phyloP scores from a whole-genome alignment of 2,113 vertebrate species.

The Eptesicus fuscus region DNA sequence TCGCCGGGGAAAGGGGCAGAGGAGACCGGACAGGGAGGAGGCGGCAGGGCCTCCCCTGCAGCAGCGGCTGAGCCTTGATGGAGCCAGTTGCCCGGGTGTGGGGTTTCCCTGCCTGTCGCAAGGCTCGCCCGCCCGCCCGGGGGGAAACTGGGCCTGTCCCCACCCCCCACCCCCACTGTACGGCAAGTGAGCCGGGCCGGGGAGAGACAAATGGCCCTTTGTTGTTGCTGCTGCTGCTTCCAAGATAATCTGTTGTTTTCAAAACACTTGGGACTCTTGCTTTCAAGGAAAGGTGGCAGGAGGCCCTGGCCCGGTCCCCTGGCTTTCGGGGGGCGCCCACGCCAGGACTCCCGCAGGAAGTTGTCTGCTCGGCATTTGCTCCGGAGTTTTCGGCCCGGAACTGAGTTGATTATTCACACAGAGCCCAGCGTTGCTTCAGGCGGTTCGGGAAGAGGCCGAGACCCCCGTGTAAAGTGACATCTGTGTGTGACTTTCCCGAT shows the following conservation, averaged over 20 bases:
- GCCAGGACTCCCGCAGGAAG: not conserved
- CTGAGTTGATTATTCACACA: not conserved
- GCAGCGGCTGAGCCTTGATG: not conserved
- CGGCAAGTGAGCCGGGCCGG: not conserved
- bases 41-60: not conserved
- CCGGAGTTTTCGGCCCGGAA: not conserved
- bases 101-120: not conserved
- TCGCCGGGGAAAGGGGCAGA: not conserved
- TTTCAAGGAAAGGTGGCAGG: conserved; percentile 34
- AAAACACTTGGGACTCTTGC: conserved; percentile 41
- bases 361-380: conserved; percentile 1
- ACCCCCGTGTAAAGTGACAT: not conserved
- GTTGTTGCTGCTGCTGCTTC: conserved; percentile 39
- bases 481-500: not conserved
- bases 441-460: not conserved
- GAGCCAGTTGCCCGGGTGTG: not conserved
- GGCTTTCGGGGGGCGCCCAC: not conserved
- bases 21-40: not conserved
- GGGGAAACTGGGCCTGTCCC: not conserved
- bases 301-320: not conserved
- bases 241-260: conserved; percentile 56
- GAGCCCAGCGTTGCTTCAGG: not conserved
- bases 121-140: not conserved
- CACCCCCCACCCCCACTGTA: rapidly evolving
- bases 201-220: conserved; percentile 58